Evolutionary conservation across 2,888 invertebrate species (phyloP), one percentile per base, ranked within the genome.

Genomic region (Imbricaverruca yamaguchii): DNA sequence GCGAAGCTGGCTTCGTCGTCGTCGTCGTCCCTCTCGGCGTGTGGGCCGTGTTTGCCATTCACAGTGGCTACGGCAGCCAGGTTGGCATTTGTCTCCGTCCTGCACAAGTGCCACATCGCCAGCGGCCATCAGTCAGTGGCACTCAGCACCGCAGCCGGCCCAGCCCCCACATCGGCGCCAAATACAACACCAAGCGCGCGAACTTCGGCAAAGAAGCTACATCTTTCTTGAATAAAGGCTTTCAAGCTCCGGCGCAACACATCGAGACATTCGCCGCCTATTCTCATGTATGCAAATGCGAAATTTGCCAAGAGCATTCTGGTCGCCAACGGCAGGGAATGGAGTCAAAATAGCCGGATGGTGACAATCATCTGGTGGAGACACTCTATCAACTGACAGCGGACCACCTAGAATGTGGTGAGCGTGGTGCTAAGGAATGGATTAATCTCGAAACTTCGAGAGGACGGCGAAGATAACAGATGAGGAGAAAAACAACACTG

Each of bases 1-100:
- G 74, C 82, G 80, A 83, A 80, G 56, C 81, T 77, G 56, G 67
- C 65, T 1, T 67, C 80, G 15, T 82, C 83, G 39, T 69, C 82
- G 56, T 80, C 79, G 11, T 39, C 23, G 55, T 67, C 80, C 65
- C 81, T 61, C 74, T 80, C 79, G 39, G 39, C 39, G 39, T 39
- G 39, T 61, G 80, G 78, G 55, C 55, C 74, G 21, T 18, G 74
- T 55, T 74, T 74, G 53, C 74, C 74, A 21, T 74, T 74, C 12
- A 53, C 21, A 9, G 53, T 11, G 4, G 21, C n/a, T 3, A 74
- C 21, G 13, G 55, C 11, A 3, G 74, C 74, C 21, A 74, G 18
- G 74, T 74, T 74, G 21, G 74, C 74, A 9, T 74, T 74, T 21
- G 74, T 74, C 55, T 74, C 74, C 55, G 74, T 55, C 53, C 74